Conservation (phyloP, 2,888 invertebrate species). For the Hydroisotoma schaefferi region DNA sequence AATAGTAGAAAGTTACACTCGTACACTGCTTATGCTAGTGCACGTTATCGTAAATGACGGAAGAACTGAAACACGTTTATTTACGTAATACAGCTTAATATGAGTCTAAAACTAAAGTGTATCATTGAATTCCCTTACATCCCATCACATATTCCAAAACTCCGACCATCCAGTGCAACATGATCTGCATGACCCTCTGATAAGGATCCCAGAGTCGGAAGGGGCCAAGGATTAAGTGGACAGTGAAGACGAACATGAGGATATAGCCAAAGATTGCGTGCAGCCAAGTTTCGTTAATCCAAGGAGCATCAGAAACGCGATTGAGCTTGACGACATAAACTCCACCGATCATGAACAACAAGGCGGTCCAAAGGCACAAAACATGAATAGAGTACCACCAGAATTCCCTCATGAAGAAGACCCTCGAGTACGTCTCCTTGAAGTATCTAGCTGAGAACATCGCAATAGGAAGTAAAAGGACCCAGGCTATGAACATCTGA, state of each 20-base stretch:
- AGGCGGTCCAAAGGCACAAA: slow-evolving; percentile 13
- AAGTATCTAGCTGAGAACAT: slow-evolving; percentile 25
- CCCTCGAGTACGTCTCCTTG: slow-evolving; percentile 32
- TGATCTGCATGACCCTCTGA: slow-evolving; percentile 17
- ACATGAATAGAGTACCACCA: slow-evolving; percentile 33
- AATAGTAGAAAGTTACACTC: too few species aligned
- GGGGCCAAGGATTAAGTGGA: slow-evolving; percentile 18
- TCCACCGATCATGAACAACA: slow-evolving; percentile 23
- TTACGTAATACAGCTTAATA: too few species aligned
- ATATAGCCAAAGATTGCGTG: slow-evolving; percentile 19
- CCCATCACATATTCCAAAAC: slow-evolving; percentile 22
- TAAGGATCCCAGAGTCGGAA: slow-evolving; percentile 6
- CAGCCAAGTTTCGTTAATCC: neutral
- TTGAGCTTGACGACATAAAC: slow-evolving; percentile 20
- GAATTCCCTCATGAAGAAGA: slow-evolving; percentile 31
- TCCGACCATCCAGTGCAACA: slow-evolving; percentile 22
- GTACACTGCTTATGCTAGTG: neutral
- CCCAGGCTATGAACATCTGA: slow-evolving; percentile 24
- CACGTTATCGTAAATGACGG: too few species aligned
- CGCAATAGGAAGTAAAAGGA: slow-evolving; percentile 20
- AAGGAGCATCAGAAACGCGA: neutral
- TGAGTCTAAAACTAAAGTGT: too few species aligned
- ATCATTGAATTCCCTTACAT: neutral
- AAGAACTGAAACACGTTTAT: neutral
- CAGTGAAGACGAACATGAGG: slow-evolving; percentile 1